phyloP scores from a whole-genome alignment of 2,797 vertebrate species.

The Acanthurus tractus region DNA sequence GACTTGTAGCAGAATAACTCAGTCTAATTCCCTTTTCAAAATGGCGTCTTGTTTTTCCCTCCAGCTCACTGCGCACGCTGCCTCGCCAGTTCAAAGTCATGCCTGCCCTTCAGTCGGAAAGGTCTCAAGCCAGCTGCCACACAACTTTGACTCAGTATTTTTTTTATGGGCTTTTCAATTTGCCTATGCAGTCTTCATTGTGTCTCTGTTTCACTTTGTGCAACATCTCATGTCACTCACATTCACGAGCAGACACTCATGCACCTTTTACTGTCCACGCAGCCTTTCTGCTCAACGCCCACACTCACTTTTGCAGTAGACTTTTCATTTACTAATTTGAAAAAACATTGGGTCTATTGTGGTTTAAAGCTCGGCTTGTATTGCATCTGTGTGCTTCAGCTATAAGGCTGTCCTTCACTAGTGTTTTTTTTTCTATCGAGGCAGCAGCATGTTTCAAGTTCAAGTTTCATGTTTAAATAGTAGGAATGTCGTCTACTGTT shows the following conservation, averaged over 20 bases:
- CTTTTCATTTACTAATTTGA: slow-evolving; percentile 51
- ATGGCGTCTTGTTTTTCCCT: slow-evolving; percentile 84
- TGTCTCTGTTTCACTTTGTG: slow-evolving; percentile 61
- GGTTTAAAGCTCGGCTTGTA: slow-evolving; percentile 39
- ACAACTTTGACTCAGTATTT: slow-evolving; percentile 48
- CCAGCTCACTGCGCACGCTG: slow-evolving; percentile 72
- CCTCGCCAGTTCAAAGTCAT: slow-evolving; percentile 76
- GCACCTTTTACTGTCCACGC: slow-evolving; percentile 56
- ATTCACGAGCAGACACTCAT: slow-evolving; percentile 39
- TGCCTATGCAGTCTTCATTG: slow-evolving; percentile 22
- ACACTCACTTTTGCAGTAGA: slow-evolving; percentile 40
- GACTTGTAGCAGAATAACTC: slow-evolving; percentile 73
- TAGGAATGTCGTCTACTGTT: slow-evolving; percentile 45
- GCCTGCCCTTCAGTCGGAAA: slow-evolving; percentile 70
- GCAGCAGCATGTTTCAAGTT: slow-evolving; percentile 54
- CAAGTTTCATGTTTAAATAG: slow-evolving; percentile 46
- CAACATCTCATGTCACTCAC: slow-evolving; percentile 48
- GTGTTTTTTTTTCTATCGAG: neutral
- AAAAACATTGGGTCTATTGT: slow-evolving; percentile 36
- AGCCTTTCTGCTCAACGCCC: slow-evolving; percentile 60
- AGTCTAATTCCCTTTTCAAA: slow-evolving; percentile 81
- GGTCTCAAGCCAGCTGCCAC: slow-evolving; percentile 65
- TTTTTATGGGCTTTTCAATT: slow-evolving; percentile 35
- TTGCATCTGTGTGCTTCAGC: slow-evolving; percentile 24
- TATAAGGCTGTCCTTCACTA: slow-evolving; percentile 14